These are phyloP conservation scores for Ceratina calcarata DNA, from an alignment of 1,140 invertebrate species.

Conservation along the genomic window DNA sequence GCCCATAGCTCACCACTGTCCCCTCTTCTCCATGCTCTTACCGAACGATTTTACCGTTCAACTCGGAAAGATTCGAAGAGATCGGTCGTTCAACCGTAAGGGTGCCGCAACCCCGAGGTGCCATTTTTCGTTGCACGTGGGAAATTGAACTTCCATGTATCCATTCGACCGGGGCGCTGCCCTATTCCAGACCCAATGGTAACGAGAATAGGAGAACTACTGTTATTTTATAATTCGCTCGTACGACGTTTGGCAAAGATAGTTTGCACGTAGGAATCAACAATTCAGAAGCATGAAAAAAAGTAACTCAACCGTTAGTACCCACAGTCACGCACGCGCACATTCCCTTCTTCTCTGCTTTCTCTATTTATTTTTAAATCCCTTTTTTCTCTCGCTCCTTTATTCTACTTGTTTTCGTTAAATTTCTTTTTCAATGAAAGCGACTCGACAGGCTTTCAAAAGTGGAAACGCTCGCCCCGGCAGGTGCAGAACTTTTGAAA, in stretches of 20 bases:
- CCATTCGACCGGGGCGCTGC: slow-evolving; percentile 14
- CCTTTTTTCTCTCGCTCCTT: background rate
- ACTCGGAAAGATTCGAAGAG: too few relatives aligned
- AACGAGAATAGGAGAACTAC: slow-evolving; percentile 28
- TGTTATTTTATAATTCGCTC: slow-evolving; percentile 40
- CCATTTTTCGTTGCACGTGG: slow-evolving; percentile 15
- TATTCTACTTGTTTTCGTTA: slow-evolving; percentile 1
- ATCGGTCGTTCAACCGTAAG: too few relatives aligned
- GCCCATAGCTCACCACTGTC: background rate
- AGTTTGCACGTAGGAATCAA: slow-evolving; percentile 18
- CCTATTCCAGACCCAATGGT: slow-evolving; percentile 36
- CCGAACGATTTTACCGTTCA: background rate
- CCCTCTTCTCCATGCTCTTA: background rate
- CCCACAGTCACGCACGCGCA: too few relatives aligned
- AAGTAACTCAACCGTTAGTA: too few relatives aligned
- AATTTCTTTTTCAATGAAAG: slow-evolving; percentile 30
- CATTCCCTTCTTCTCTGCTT: background rate
- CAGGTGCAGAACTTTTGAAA: slow-evolving; percentile 36
- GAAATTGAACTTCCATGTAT: slow-evolving; percentile 47
- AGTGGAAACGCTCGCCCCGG: slow-evolving; percentile 14
- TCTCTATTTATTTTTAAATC: too few relatives aligned
- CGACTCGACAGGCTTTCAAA: slow-evolving; percentile 19
- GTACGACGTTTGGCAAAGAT: slow-evolving; percentile 14
- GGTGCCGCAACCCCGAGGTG: background rate
- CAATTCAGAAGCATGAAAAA: too few relatives aligned